Evolutionary conservation across 1,140 invertebrate genomes (phyloP), one percentile per base, ranked within the genome.

Genomic region (Elymnias hypermnestra): DNA sequence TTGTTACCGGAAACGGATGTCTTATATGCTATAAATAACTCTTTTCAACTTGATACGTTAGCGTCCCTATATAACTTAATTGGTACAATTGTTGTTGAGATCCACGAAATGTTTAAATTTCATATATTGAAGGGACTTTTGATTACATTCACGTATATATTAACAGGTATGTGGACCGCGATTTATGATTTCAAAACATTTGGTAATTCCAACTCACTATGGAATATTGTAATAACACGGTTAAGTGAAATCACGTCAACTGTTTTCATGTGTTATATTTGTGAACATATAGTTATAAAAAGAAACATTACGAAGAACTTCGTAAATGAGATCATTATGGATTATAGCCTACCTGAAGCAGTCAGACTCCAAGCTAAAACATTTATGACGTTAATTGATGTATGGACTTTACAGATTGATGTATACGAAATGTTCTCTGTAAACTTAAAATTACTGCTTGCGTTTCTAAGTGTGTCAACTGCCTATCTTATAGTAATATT

Each of bases 401-500:
- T 29, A 4, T 29, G 26, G 31, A 5, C 31, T 3, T 17, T 35
- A 35, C 14, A 35, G 15, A 35, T 35, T 17, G 15, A 2, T 17
- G 31, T 14, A 2, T 35, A 35, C 8, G 31, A 35, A 1, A 35
- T 35, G 31, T n/a, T 35, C 8, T 3, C 31, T 35, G 17, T 35
- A 17, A 14, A 35, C 14, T 17, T 35, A 6, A 35, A 35, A 14
- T 35, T 35, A 17, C 15, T 17, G 5, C 31, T 35, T 15, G 17
- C 15, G 9, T 35, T 35, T 35, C 15, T 35, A 35, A 35, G 31
- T n/a, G 31, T 35, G 3, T 15, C 31, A 12, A 35, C 31, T 2
- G 17, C 31, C 1, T 35, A 35, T 35, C 31, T 35, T 35, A 35
- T 35, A 17, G 14, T 35, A 2, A 35, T 35, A 2, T 17, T 35